Evolutionary conservation across 2,113 vertebrate genomes (phyloP), one percentile per base, ranked within the genome.

Genomic region (Dendropsophus ebraccatus): DNA sequence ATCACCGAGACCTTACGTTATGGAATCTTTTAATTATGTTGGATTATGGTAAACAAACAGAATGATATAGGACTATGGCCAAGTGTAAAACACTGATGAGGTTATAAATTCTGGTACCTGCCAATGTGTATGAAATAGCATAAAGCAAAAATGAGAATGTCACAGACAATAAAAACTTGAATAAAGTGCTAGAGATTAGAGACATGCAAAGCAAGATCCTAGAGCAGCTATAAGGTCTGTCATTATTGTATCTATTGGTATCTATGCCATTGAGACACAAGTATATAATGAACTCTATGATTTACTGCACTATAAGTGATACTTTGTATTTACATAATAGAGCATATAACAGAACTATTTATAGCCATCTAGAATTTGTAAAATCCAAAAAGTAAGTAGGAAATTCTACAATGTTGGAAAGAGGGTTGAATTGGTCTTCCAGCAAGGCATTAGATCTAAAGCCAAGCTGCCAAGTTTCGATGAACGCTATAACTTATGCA

Each of bases 31-130:
- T 62, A 81, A 45, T 81, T 80, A 62, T 16, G 14, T 41, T 3
- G 37, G 77, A 80, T 80, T 80, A 28, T 1, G 5, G 37, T 16
- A 80, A 80, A 80, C 54, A 80, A 80, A n/a, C 13, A 54, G 49
- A 25, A 14, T 45, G 12, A 54, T 56, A 54, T 8, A 10, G 52
- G 21, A 37, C 10, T 37, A 37, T 16, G 32, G 32, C 32, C 50
- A 58, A 58, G 11, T 17, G 21, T 5, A 58, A 37, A n/a, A 28
- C 19, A 49, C 17, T 77, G 12, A 78, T 78, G 19, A 58, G 76
- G 52, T 35, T 79, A 58, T 13, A 79, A 56, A 58, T 56, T n/a
- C 41, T 25, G 72, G 45, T 37, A 74, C n/a, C 23, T 47, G 8
- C 19, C 19, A 41, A 41, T 41, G 35, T 16, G 67, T 37, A 49